Evolutionary conservation across 1,140 invertebrate species (phyloP).

Genomic region (Eumaeus atala): DNA sequence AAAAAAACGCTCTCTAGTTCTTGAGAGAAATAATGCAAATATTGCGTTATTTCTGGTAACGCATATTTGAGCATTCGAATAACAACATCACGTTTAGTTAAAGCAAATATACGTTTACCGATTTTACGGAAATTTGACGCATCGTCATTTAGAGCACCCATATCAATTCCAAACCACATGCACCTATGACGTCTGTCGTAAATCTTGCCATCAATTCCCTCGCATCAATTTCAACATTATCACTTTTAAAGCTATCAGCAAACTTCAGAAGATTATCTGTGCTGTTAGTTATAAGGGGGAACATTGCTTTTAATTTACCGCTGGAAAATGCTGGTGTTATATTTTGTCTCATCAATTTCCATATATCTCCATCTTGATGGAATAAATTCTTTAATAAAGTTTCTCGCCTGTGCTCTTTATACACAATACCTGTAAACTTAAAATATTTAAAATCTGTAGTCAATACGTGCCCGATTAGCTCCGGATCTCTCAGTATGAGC

Average conservation of each 20-base stretch:
- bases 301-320: constrained; percentile 24
- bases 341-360: constrained; percentile 20
- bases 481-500: constrained; percentile 9
- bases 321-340: constrained; percentile 21
- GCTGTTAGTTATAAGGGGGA: constrained; percentile 21
- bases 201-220: constrained; percentile 23
- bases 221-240: constrained; percentile 14
- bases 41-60: constrained; percentile 13
- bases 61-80: constrained; percentile 9
- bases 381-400: constrained; percentile 34
- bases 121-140: constrained; percentile 20
- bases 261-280: constrained; percentile 19
- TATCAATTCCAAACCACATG: constrained; percentile 26
- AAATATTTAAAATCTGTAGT: constrained; percentile 43
- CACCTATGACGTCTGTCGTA: constrained; percentile 23
- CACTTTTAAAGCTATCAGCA: constrained; percentile 15
- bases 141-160: constrained; percentile 19
- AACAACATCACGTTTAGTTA: constrained; percentile 11
- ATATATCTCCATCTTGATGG: constrained; percentile 12
- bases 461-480: constrained; percentile 4
- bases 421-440: constrained; percentile 26
- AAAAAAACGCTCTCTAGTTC: constrained; percentile 16
- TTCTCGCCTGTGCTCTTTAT: constrained; percentile 22
- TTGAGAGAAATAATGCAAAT: constrained; percentile 6
- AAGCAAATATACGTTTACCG: constrained; percentile 19